Base-by-base conservation (phyloP, 2,888 invertebrate species). In the Bimastos eiseni region DNA sequence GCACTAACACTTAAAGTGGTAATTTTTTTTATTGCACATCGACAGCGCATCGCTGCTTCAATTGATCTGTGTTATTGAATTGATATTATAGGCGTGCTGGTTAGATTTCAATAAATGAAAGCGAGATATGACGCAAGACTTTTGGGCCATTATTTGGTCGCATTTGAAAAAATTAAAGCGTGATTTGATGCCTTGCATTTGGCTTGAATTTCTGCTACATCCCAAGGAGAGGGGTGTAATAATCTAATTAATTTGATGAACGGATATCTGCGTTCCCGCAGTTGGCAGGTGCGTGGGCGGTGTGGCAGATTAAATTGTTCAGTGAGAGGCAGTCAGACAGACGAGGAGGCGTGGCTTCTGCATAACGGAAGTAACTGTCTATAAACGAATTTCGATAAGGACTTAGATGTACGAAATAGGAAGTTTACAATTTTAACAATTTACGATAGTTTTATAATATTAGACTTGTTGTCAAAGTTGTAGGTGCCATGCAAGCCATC, bases 401-500 rank as follows among this genome's bases (percentile, higher is more conserved):
- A 70, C 70, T 70, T 70, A n/a, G 70, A n/a, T 70, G 1, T 8
- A 70, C 70, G 70, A n/a, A 70, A 70, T 70, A 70, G 70, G 70
- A 70, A 70, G 70, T 70, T 70, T 70, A 70, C n/a, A 70, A n/a
- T 70, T 70, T 70, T n/a, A n/a, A 70, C 70, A n/a, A 30, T n/a
- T 70, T 70, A 70, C 70, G 70, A 70, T 70, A n/a, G 30, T 70
- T 70, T 70, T 70, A n/a, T 70, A 70, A 70, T 70, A n/a, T 30
- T 70, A n/a, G 8, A 70, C 70, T 70, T 70, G n/a, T 86, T 37
- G 86, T 86, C 36, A 36, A 34, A 24, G 36, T 38, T 5, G 41
- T 30, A 24, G 84, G 15, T 33, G 38, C 13, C 34, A 98, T 99
- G 98, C 99, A 99, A 96, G 98, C 99, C 94, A 99, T 99, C 95